A percentile compares a stretch with the other conserved stretches of the same genome.
Evolutionary conservation across 1,140 invertebrate genomes (phyloP).

Genomic region (Pseudomyrmex sp.): DNA sequence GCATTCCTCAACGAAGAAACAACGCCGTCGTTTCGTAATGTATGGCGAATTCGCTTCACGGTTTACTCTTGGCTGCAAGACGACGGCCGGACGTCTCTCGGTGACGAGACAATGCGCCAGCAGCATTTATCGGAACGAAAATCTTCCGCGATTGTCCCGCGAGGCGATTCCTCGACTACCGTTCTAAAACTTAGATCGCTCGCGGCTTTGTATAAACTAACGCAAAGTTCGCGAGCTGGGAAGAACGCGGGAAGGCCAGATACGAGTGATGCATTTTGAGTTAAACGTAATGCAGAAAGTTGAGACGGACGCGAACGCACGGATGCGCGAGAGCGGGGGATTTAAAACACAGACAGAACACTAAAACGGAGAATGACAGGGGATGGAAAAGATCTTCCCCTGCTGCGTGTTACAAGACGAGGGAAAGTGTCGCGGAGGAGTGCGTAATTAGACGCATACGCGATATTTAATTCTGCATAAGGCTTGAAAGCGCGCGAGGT

Average conservation of each 20-base stretch:
- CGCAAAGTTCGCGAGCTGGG: constrained; percentile 26
- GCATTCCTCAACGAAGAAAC: constrained; percentile 7
- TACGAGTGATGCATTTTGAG: constrained; percentile 46
- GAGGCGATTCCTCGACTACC: constrained; percentile 33
- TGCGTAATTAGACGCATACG: constrained; percentile 23
- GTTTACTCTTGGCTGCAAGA: constrained; percentile 3
- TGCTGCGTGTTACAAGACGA: background rate
- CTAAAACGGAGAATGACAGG: background rate
- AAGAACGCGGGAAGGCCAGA: constrained; percentile 7
- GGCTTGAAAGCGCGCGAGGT: background rate
- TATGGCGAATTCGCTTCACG: constrained; percentile 9
- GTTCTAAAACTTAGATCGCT: constrained; percentile 52
- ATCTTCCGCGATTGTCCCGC: background rate
- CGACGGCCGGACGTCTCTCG: constrained; percentile 32
- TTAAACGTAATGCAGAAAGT: constrained; percentile 56
- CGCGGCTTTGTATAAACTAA: constrained; percentile 55
- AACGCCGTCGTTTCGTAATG: background rate
- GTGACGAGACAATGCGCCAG: background rate
- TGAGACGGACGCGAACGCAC: constrained; percentile 9
- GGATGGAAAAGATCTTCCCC: constrained; percentile 4
- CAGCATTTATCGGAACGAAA: constrained; percentile 32
- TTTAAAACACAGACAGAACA: constrained; percentile 8
- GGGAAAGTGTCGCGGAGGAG: too few species aligned
- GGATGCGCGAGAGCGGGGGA: constrained; percentile 7
- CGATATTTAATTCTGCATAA: constrained; percentile 31